A percentile compares a stretch with the other conserved stretches of the same genome.
Conservation (phyloP, 2,797 vertebrate species). For the Helicolenus hilgendorfi region DNA sequence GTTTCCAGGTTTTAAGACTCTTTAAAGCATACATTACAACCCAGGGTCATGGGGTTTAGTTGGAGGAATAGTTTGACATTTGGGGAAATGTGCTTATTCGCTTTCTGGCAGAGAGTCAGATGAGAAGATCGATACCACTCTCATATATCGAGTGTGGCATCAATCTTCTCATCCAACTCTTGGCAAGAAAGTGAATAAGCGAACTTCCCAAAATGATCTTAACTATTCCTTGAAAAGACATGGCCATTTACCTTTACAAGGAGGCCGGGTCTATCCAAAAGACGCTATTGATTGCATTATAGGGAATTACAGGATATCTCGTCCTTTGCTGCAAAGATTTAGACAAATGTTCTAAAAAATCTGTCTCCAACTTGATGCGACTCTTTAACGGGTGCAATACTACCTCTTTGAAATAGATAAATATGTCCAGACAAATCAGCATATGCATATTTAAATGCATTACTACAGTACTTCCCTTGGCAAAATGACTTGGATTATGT, state of each 20-base stretch:
- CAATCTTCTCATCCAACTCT: background rate
- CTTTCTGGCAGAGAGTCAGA: background rate
- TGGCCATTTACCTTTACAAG: background rate
- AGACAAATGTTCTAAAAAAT: background rate
- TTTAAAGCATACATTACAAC: background rate
- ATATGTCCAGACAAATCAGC: background rate
- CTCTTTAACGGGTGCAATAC: background rate
- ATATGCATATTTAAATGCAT: background rate
- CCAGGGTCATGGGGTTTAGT: background rate
- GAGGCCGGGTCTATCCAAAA: background rate
- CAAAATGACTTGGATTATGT: background rate
- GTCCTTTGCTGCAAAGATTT: too few relatives aligned
- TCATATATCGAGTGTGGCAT: too few relatives aligned
- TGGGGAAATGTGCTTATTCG: background rate
- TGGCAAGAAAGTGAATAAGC: background rate
- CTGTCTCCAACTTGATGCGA: background rate
- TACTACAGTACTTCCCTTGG: background rate
- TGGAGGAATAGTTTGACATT: background rate
- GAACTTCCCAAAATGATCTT: background rate
- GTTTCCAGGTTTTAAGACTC: too few relatives aligned
- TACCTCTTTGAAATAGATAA: background rate
- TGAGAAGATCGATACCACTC: background rate
- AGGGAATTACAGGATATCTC: background rate
- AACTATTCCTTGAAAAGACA: too few relatives aligned
- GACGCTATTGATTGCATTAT: background rate